Conservation (phyloP, 2,797 vertebrate species). For the Thaleichthys pacificus region DNA sequence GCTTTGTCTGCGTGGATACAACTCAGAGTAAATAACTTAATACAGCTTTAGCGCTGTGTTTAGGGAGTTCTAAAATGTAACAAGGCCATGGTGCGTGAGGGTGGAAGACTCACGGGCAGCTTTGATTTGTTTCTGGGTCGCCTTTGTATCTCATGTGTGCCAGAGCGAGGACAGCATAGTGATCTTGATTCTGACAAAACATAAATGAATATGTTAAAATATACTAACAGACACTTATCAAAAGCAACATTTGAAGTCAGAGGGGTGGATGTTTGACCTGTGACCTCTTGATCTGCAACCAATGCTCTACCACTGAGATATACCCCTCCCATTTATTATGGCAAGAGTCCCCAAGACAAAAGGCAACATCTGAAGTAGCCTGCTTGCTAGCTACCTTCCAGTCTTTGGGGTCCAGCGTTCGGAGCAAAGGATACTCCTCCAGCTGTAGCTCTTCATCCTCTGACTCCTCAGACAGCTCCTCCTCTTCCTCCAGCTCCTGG, state of each 20-base stretch:
- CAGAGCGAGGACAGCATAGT: constrained; percentile 93
- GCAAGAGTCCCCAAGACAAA: neutral
- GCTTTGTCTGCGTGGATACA: constrained; percentile 84
- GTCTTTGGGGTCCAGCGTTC: constrained; percentile 98
- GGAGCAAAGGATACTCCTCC: constrained; percentile 91
- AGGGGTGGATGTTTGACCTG: too few relatives aligned
- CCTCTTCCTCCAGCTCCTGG: constrained; percentile 96
- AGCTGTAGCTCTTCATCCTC: constrained; percentile 95
- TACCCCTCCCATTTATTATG: neutral
- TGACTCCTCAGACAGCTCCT: constrained; percentile 90
- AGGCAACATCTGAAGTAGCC: neutral
- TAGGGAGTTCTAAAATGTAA: neutral
- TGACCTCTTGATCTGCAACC: too few relatives aligned
- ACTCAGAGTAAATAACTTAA: neutral
- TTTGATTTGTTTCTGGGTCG: constrained; percentile 98
- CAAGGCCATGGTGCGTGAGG: neutral
- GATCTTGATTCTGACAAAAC: constrained; percentile 94
- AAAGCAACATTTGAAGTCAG: too few relatives aligned
- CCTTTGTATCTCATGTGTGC: constrained; percentile 89
- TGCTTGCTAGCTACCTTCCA: constrained; percentile 86
- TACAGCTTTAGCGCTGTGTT: neutral
- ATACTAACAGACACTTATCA: too few relatives aligned
- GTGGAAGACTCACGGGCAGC: constrained; percentile 90
- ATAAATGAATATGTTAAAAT: neutral
- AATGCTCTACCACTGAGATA: neutral